These are phyloP conservation scores for Lutjanus erythropterus DNA, from an alignment of 2,113 vertebrate species.

Conservation along the genomic window DNA sequence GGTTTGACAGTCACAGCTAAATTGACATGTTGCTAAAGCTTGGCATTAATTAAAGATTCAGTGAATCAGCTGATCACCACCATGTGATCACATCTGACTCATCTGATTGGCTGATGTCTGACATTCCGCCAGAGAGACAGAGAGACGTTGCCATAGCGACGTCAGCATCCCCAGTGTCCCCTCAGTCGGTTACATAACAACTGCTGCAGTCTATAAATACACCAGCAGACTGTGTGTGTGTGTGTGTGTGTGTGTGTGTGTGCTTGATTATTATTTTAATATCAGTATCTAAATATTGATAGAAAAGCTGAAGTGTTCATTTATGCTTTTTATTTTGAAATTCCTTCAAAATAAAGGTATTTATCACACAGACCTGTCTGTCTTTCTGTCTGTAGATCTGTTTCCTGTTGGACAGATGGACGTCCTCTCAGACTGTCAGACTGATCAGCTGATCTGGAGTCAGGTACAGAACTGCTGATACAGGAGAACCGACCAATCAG, in stretches of 20 bases:
- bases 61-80: slow-evolving; percentile 1
- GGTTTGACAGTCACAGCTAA: no score
- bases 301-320: no score
- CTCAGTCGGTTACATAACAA: slow-evolving; percentile 27
- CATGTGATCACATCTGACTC: slow-evolving; percentile 17
- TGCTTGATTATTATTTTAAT: no score
- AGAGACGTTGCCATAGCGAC: slow-evolving; percentile 40
- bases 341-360: no score
- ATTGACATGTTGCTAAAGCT: no score
- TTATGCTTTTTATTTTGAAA: no score
- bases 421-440: background rate
- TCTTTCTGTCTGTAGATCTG: slow-evolving; percentile 13
- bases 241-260: slow-evolving; percentile 1
- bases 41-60: no score
- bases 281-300: no score
- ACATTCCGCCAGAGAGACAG: slow-evolving; percentile 12
- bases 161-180: slow-evolving; percentile 22
- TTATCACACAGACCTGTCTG: background rate
- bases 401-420: slow-evolving; percentile 33
- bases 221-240: background rate
- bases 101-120: slow-evolving; percentile 4
- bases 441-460: slow-evolving; percentile 48
- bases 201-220: slow-evolving; percentile 54
- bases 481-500: background rate
- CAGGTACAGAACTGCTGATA: slow-evolving; percentile 7